Evolutionary conservation across 1,140 invertebrate genomes (phyloP).

Genomic region (Ips nitidus): DNA sequence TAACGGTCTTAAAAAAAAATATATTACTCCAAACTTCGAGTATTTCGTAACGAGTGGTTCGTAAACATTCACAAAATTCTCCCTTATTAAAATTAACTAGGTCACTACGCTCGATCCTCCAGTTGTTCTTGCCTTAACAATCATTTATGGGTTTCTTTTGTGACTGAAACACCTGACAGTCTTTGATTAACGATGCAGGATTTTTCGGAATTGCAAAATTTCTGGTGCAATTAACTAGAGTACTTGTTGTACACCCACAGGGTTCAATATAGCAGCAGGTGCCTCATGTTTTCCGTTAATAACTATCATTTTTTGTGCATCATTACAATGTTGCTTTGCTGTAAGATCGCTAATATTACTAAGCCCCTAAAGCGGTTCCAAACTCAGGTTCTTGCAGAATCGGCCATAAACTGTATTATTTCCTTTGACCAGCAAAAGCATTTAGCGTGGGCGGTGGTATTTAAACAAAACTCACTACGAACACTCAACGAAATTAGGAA

Average conservation of each 20-base stretch:
- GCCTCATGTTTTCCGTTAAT: too few species aligned
- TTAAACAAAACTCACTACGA: not conserved
- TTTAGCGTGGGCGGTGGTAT: conserved; percentile 5
- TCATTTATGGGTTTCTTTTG: not conserved
- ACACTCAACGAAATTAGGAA: not conserved
- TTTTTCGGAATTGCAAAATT: not conserved
- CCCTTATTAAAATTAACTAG: conserved; percentile 4
- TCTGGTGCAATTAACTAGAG: not conserved
- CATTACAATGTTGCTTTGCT: not conserved
- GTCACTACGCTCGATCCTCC: not conserved
- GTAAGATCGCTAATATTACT: too few species aligned
- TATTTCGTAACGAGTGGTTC: conserved; percentile 2
- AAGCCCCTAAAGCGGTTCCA: not conserved
- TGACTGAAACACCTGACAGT: not conserved
- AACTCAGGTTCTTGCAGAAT: not conserved
- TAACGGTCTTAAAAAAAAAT: not conserved
- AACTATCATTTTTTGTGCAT: not conserved
- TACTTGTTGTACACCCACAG: not conserved
- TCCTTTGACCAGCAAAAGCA: not conserved
- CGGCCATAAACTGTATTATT: not conserved
- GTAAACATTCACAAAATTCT: conserved; percentile 1
- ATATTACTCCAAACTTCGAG: not conserved
- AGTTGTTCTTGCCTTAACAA: conserved; percentile 1
- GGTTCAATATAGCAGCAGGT: not conserved
- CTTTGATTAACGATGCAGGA: not conserved